Evolutionary conservation across 2,888 invertebrate species (phyloP).

Genomic region (Erebia ligea): DNA sequence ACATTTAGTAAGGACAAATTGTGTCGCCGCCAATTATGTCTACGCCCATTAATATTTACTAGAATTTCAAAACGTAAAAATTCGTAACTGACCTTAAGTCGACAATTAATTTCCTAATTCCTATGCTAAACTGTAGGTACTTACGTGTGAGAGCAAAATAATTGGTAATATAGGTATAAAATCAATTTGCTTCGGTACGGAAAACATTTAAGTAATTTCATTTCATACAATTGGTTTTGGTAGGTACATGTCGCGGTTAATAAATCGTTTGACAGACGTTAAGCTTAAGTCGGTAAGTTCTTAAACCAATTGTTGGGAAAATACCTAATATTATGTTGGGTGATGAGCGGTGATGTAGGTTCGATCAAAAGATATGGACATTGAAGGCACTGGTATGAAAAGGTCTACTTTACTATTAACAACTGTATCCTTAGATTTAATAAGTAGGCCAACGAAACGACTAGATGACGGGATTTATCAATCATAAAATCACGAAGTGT

Average conservation of each 20-base stretch:
- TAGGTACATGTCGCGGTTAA: not conserved
- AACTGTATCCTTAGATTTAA: not conserved
- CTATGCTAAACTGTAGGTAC: not conserved
- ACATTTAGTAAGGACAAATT: not conserved
- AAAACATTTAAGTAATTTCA: conserved; percentile 7
- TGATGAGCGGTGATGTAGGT: too few species aligned
- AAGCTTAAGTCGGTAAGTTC: not conserved
- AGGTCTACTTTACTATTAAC: not conserved
- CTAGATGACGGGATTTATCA: conserved; percentile 5
- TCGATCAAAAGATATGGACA: too few species aligned
- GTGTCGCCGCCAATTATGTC: not conserved
- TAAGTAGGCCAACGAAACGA: not conserved
- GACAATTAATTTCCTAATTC: conserved; percentile 4
- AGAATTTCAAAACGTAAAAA: conserved; percentile 9
- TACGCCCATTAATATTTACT: not conserved
- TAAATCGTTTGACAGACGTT: conserved; percentile 11
- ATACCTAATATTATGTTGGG: too few species aligned
- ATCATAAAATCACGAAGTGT: conserved; percentile 14
- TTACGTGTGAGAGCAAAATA: conserved; percentile 9
- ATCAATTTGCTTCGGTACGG: conserved; percentile 6
- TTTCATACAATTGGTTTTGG: conserved; percentile 14
- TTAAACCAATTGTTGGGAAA: conserved; percentile 10
- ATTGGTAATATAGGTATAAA: not conserved
- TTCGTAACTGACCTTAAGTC: not conserved
- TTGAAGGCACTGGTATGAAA: not conserved